A percentile compares a stretch with the other conserved stretches of the same genome.
These are phyloP conservation scores for Cochlearius cochlearius DNA, from an alignment of 2,113 vertebrate species.

Conservation along the genomic window DNA sequence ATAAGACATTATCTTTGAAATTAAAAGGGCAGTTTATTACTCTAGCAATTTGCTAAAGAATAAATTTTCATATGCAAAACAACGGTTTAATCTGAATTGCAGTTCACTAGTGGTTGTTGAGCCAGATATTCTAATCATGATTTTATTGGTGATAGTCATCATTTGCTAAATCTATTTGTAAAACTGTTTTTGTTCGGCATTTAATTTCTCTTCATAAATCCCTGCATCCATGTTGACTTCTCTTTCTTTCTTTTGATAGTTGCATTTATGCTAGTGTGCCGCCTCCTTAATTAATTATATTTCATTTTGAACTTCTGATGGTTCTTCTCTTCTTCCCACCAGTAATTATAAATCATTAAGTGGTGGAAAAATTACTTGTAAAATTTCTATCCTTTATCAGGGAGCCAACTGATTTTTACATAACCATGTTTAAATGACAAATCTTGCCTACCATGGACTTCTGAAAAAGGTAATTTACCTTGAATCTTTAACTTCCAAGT, in stretches of 20 bases:
- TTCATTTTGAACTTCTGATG: background rate
- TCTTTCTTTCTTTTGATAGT: background rate
- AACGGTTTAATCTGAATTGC: background rate
- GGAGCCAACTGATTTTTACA: background rate
- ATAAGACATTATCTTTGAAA: background rate
- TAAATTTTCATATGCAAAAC: background rate
- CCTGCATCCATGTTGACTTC: background rate
- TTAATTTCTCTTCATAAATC: background rate
- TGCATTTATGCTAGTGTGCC: background rate
- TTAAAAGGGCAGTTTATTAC: background rate
- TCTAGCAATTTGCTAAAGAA: background rate
- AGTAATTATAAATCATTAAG: background rate
- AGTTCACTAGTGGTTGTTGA: background rate
- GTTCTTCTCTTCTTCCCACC: background rate
- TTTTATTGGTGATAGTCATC: background rate
- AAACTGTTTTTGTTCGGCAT: background rate
- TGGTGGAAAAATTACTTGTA: background rate
- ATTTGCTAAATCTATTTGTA: background rate
- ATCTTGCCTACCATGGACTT: background rate
- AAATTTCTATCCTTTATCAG: background rate
- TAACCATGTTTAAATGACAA: background rate
- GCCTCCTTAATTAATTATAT: background rate
- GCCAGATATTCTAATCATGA: background rate
- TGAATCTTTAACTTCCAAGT: background rate
- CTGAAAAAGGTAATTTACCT: background rate